These are phyloP conservation scores for Hemaris fuciformis DNA, from an alignment of 2,888 invertebrate species.

Conservation along the genomic window DNA sequence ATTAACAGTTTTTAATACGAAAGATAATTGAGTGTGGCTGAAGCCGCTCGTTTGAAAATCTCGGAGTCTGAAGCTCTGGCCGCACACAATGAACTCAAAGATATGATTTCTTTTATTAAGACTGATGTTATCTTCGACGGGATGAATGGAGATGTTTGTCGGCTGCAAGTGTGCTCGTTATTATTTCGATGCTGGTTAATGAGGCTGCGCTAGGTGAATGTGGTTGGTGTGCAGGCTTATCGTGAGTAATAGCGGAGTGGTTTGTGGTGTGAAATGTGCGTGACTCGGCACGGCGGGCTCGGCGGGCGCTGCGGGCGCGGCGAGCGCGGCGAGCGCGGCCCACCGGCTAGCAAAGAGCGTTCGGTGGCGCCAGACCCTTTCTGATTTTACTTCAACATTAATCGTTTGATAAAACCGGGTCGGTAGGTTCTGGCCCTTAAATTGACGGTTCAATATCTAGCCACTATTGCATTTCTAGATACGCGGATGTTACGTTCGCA, in stretches of 20 bases:
- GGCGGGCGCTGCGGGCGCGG: conserved; percentile 29
- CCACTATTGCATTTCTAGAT: conserved; percentile 23
- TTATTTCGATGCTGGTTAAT: conserved; percentile 68
- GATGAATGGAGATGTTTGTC: conserved; percentile 37
- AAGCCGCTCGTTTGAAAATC: not conserved
- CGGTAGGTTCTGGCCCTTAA: conserved; percentile 45
- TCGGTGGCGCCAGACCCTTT: conserved; percentile 52
- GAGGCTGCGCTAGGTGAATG: conserved; percentile 57
- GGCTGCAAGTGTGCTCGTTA: conserved; percentile 49
- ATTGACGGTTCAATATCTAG: conserved; percentile 52
- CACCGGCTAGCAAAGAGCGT: conserved; percentile 27
- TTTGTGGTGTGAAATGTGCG: conserved; percentile 54
- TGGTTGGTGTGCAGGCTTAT: conserved; percentile 53
- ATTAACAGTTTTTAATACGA: conserved; percentile 19
- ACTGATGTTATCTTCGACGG: conserved; percentile 31
- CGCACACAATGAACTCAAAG: conserved; percentile 29
- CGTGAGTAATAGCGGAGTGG: conserved; percentile 56
- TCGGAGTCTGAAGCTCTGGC: not conserved
- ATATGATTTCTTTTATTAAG: conserved; percentile 35
- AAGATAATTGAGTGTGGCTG: conserved; percentile 25
- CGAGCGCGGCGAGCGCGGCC: conserved; percentile 13
- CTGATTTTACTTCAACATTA: conserved; percentile 64
- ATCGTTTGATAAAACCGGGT: conserved; percentile 54
- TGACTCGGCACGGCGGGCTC: conserved; percentile 43
- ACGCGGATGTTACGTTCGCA: not conserved